These are phyloP conservation scores for Stegana nigrithorax DNA, from an alignment of 2,888 invertebrate genomes.

Conservation along the genomic window DNA sequence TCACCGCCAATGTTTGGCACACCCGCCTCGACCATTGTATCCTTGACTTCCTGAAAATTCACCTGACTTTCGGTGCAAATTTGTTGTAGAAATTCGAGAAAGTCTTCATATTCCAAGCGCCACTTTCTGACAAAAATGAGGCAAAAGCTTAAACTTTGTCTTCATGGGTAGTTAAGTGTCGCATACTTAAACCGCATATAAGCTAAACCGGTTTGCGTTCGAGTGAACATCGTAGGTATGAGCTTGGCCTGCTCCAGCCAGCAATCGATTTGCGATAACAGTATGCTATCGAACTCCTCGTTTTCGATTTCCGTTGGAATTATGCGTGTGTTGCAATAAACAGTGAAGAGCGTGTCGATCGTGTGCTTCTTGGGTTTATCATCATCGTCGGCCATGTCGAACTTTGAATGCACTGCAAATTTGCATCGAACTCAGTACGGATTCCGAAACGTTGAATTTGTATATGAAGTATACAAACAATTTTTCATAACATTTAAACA, in stretches of 20 bases:
- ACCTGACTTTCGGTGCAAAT: constrained; percentile 34
- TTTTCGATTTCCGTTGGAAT: constrained; percentile 45
- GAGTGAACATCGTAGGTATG: constrained; percentile 41
- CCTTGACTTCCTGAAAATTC: constrained; percentile 41
- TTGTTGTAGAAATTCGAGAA: constrained; percentile 44
- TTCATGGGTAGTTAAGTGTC: neutral
- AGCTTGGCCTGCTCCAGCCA: constrained; percentile 54
- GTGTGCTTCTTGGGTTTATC: constrained; percentile 49
- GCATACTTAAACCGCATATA: constrained; percentile 56
- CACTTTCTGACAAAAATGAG: constrained; percentile 45
- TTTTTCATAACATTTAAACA: no score
- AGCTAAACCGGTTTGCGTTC: constrained; percentile 53
- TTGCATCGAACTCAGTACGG: neutral
- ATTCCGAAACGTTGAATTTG: no score
- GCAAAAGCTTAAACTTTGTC: neutral
- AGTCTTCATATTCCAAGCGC: constrained; percentile 56
- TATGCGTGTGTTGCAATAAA: constrained; percentile 48
- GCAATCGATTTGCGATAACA: constrained; percentile 52
- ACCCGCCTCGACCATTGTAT: constrained; percentile 36
- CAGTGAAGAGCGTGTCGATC: constrained; percentile 47
- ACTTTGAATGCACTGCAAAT: neutral
- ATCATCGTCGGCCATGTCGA: constrained; percentile 54
- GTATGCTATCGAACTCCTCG: constrained; percentile 45
- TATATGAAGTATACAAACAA: no score
- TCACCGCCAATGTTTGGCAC: constrained; percentile 38